These are phyloP conservation scores for Pomacea canaliculata DNA, from an alignment of 2,888 invertebrate genomes.

Conservation along the genomic window DNA sequence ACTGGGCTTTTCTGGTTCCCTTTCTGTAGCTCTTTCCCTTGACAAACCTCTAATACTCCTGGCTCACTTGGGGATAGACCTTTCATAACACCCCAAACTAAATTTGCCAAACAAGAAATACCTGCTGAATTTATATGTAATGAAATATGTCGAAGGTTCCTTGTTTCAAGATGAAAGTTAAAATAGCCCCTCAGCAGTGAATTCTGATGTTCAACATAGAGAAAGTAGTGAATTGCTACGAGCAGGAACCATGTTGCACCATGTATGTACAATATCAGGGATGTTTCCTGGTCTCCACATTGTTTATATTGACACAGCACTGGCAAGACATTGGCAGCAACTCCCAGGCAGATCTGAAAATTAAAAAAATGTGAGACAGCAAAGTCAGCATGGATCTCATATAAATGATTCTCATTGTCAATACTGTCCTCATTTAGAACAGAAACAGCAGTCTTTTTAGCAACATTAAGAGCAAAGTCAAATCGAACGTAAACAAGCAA, in stretches of 20 bases:
- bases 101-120: conserved; percentile 19
- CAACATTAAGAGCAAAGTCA: too few relatives aligned
- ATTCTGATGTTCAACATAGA: conserved; percentile 52
- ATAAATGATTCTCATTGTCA: too few relatives aligned
- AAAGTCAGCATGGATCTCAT: background rate
- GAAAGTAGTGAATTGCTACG: conserved; percentile 51
- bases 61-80: too few relatives aligned
- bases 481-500: too few relatives aligned
- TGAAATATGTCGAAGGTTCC: conserved; percentile 52
- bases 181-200: conserved; percentile 60
- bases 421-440: too few relatives aligned
- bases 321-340: conserved; percentile 49
- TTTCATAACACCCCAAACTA: too few relatives aligned
- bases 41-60: too few relatives aligned
- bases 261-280: conserved; percentile 52
- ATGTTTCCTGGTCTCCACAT: conserved; percentile 38
- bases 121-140: conserved; percentile 57
- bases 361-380: conserved; percentile 3
- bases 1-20: too few relatives aligned
- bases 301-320: conserved; percentile 32
- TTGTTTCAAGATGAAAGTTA: conserved; percentile 59
- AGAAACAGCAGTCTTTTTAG: background rate
- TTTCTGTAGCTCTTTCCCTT: too few relatives aligned
- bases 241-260: conserved; percentile 56
- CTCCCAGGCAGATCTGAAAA: conserved; percentile 48